phyloP scores from a whole-genome alignment of 2,888 invertebrate genomes.

The Timema podura region DNA sequence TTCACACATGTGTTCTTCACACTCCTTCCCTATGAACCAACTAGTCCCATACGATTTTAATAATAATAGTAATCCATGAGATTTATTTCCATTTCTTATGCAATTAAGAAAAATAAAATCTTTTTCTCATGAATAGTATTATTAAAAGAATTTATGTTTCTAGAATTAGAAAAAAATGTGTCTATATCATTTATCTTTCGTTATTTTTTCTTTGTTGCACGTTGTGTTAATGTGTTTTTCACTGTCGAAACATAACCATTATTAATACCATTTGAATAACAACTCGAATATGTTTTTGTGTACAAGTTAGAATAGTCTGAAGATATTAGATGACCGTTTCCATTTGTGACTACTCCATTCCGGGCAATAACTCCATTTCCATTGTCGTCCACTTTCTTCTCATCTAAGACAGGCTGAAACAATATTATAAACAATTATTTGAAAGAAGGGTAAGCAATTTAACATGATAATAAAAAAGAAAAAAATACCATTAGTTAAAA shows the following conservation, averaged over 20 bases:
- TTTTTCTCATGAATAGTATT: too few species aligned
- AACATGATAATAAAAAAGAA: too few species aligned
- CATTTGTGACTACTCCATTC: constrained; percentile 21
- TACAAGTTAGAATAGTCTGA: constrained; percentile 47
- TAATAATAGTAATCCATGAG: too few species aligned
- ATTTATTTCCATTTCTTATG: too few species aligned
- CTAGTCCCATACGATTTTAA: too few species aligned
- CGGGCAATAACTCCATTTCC: neutral
- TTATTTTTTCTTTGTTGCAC: constrained; percentile 1
- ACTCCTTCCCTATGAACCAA: too few species aligned
- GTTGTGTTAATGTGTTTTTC: constrained; percentile 15
- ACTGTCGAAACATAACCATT: constrained; percentile 54
- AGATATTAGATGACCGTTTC: constrained; percentile 25
- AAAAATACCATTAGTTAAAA: too few species aligned
- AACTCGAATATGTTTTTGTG: constrained; percentile 55
- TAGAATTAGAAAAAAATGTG: too few species aligned
- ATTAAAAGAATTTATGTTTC: too few species aligned
- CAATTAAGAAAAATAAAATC: too few species aligned
- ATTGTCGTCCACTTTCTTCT: constrained; percentile 15
- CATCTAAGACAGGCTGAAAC: constrained; percentile 62
- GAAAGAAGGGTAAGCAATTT: too few species aligned
- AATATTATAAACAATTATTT: constrained; percentile 8
- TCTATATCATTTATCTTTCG: neutral
- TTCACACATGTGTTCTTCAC: too few species aligned
- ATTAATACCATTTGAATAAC: constrained; percentile 60